phyloP scores from a whole-genome alignment of 2,113 vertebrate genomes.

The Epinephelus moara region DNA sequence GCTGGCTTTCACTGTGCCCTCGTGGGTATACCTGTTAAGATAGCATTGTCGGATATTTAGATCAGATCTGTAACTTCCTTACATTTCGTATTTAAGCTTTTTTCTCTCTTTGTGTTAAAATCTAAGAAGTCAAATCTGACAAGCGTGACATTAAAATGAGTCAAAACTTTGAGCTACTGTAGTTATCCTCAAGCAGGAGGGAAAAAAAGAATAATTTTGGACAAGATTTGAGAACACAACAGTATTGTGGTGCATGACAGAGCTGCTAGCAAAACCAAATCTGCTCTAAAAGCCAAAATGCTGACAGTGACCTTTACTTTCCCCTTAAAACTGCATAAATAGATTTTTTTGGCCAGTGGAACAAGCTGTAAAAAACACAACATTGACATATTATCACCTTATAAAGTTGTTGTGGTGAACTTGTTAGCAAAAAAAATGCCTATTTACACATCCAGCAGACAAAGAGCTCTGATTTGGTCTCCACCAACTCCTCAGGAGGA shows the following conservation, averaged over 20 bases:
- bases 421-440: slow-evolving; percentile 1
- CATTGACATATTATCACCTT: slow-evolving; percentile 35
- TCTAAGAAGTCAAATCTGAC: not conserved
- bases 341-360: not conserved
- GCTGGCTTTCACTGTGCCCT: slow-evolving; percentile 6
- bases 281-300: not conserved
- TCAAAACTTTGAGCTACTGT: not conserved
- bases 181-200: not conserved
- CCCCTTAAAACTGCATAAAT: slow-evolving; percentile 18
- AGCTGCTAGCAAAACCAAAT: slow-evolving; percentile 18
- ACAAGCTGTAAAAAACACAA: slow-evolving; percentile 27
- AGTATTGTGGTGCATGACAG: slow-evolving; percentile 4
- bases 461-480: slow-evolving; percentile 21
- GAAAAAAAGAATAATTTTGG: not conserved
- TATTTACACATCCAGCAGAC: slow-evolving; percentile 1
- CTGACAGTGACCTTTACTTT: slow-evolving; percentile 7
- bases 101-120: not conserved
- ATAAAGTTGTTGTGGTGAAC: slow-evolving; percentile 20
- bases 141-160: not conserved
- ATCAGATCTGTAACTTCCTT: not conserved
- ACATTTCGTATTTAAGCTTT: not conserved
- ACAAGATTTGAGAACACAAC: slow-evolving; percentile 4
- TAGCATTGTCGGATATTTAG: slow-evolving; percentile 6
- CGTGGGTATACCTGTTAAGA: slow-evolving; percentile 4
- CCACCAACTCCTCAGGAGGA: not conserved